A percentile compares a stretch with the other conserved stretches of the same genome.
Conservation (phyloP, 2,888 invertebrate genomes). For the Euzophera pinguis region DNA sequence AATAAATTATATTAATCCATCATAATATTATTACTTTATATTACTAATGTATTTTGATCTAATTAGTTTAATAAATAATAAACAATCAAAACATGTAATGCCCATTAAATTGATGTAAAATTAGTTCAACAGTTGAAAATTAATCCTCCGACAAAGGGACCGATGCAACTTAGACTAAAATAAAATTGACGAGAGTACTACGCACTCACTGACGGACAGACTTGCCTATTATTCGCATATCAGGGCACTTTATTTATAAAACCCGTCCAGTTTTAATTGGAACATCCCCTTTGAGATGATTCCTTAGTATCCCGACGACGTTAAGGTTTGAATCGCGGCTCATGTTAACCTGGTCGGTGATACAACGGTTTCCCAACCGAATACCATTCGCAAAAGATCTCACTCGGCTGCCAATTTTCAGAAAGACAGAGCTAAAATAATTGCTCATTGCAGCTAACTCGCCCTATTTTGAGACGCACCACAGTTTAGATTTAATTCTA, state of each 20-base stretch:
- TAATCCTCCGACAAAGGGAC: slow-evolving; percentile 24
- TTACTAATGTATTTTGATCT: too few relatives aligned
- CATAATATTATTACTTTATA: too few relatives aligned
- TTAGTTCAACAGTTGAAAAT: slow-evolving; percentile 14
- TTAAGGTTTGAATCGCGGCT: slow-evolving; percentile 45
- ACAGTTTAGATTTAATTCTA: slow-evolving; percentile 71
- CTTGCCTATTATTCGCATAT: slow-evolving; percentile 75
- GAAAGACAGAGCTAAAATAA: slow-evolving; percentile 80
- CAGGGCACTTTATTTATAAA: slow-evolving; percentile 74
- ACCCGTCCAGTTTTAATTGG: slow-evolving; percentile 51
- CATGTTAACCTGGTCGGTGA: slow-evolving; percentile 44
- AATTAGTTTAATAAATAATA: too few relatives aligned
- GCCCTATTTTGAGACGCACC: slow-evolving; percentile 73
- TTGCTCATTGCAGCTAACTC: slow-evolving; percentile 76
- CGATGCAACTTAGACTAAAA: slow-evolving; percentile 43
- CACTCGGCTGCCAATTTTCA: slow-evolving; percentile 78
- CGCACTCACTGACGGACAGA: slow-evolving; percentile 49
- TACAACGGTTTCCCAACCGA: slow-evolving; percentile 77
- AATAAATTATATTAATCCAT: too few relatives aligned
- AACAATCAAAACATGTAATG: neutral
- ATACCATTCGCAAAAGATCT: slow-evolving; percentile 74
- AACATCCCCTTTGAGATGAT: slow-evolving; percentile 44
- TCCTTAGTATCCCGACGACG: slow-evolving; percentile 23
- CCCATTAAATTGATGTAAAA: neutral
- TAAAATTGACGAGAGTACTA: slow-evolving; percentile 42